These are phyloP conservation scores for Pseudachorutes palmiensis DNA, from an alignment of 1,140 invertebrate genomes.

Conservation along the genomic window DNA sequence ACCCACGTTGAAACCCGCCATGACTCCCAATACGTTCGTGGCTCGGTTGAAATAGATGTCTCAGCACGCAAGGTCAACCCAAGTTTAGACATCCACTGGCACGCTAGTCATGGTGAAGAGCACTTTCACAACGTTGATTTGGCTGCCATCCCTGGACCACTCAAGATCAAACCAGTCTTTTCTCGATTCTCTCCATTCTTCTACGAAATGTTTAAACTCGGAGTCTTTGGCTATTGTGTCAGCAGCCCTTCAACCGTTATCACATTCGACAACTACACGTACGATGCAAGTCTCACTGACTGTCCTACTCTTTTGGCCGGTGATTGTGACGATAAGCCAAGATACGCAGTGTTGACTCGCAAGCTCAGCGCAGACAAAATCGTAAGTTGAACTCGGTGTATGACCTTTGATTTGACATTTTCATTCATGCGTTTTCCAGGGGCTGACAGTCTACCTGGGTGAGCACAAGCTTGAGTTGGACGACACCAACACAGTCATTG, in stretches of 20 bases:
- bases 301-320: slow-evolving; percentile 34
- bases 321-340: slow-evolving; percentile 32
- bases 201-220: slow-evolving; percentile 21
- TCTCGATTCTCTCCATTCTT: slow-evolving; percentile 32
- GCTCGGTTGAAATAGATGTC: slow-evolving; percentile 30
- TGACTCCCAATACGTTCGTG: slow-evolving; percentile 25
- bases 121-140: slow-evolving; percentile 38
- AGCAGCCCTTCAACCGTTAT: slow-evolving; percentile 28
- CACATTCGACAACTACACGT: slow-evolving; percentile 37
- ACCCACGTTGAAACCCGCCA: slow-evolving; percentile 8
- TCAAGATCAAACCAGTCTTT: slow-evolving; percentile 29
- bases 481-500: slow-evolving; percentile 30
- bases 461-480: slow-evolving; percentile 33
- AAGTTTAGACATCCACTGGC: slow-evolving; percentile 34
- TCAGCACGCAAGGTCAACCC: slow-evolving; percentile 23
- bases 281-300: slow-evolving; percentile 30
- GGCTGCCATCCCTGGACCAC: slow-evolving; percentile 27
- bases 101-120: slow-evolving; percentile 30
- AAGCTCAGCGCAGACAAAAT: slow-evolving; percentile 35
- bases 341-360: slow-evolving; percentile 28
- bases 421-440: slow-evolving; percentile 12
- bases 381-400: slow-evolving; percentile 26
- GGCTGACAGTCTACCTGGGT: slow-evolving; percentile 30
- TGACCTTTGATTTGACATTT: background rate
- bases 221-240: slow-evolving; percentile 35